These are phyloP conservation scores for Panopea generosa DNA, from an alignment of 2,888 invertebrate genomes.

Conservation along the genomic window DNA sequence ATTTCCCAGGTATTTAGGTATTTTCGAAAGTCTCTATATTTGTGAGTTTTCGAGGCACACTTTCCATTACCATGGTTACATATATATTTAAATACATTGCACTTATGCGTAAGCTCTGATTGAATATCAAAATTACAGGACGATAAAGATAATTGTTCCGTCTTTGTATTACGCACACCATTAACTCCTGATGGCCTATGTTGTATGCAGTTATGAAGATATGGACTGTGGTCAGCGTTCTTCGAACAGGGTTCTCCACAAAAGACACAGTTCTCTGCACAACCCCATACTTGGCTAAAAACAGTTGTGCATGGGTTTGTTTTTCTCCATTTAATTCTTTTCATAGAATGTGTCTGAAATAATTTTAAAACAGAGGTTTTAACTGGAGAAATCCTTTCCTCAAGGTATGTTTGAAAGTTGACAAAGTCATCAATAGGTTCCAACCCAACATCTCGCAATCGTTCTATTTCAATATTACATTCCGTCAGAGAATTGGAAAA, in stretches of 20 bases:
- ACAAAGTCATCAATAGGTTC: too few relatives aligned
- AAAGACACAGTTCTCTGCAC: neutral
- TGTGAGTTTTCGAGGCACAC: too few relatives aligned
- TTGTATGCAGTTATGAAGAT: neutral
- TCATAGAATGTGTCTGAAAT: too few relatives aligned
- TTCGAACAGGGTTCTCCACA: slow-evolving; percentile 4
- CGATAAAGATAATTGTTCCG: neutral
- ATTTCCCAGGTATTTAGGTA: neutral
- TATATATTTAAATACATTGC: neutral
- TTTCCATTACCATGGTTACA: too few relatives aligned
- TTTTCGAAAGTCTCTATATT: neutral
- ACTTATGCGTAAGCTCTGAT: neutral
- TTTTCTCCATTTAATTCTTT: too few relatives aligned
- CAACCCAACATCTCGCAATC: too few relatives aligned
- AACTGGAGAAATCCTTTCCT: too few relatives aligned
- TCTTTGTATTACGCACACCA: neutral
- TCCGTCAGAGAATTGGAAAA: too few relatives aligned
- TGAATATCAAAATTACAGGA: slow-evolving; percentile 13
- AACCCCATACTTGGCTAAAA: slow-evolving; percentile 1
- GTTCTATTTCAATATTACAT: too few relatives aligned
- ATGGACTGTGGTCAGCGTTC: neutral
- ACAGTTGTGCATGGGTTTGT: neutral
- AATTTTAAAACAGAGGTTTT: too few relatives aligned
- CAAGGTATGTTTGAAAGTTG: too few relatives aligned
- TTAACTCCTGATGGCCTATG: neutral